Percentiles rank a stretch among this genome's conserved stretches.
phyloP scores from a whole-genome alignment of 2,113 vertebrate genomes.

The Menidia beryllina region DNA sequence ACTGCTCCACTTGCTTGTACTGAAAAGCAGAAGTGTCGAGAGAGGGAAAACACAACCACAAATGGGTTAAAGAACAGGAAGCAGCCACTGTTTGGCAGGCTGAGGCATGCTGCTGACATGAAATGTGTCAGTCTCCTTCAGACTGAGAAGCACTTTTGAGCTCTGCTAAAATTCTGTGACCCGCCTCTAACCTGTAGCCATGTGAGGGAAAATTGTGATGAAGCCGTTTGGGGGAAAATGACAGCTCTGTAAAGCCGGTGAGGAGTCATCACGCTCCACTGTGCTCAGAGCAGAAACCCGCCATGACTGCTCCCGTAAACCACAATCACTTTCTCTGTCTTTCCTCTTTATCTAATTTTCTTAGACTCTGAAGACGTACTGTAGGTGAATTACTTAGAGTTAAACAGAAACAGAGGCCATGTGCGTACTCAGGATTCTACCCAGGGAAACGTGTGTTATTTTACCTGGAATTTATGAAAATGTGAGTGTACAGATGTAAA shows the following conservation, averaged over 20 bases:
- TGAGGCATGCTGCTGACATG: conserved; percentile 8
- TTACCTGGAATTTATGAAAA: conserved; percentile 42
- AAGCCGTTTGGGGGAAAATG: conserved; percentile 51
- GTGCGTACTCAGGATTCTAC: conserved; percentile 37
- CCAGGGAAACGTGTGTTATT: conserved; percentile 46
- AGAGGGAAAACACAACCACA: conserved; percentile 10
- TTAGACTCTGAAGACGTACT: background rate
- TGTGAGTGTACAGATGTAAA: conserved; percentile 6
- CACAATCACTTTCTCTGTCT: conserved; percentile 1
- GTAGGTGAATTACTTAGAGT: conserved; percentile 45
- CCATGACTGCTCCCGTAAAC: conserved; percentile 7
- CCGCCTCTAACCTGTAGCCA: conserved; percentile 43
- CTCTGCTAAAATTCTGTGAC: conserved; percentile 29
- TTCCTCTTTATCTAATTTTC: too few relatives aligned
- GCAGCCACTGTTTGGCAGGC: conserved; percentile 12
- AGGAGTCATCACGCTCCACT: conserved; percentile 36
- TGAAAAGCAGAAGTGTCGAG: conserved; percentile 59
- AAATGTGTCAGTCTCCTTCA: too few relatives aligned
- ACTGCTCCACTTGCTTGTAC: conserved; percentile 99
- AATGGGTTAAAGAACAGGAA: conserved; percentile 10
- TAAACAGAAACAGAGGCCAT: conserved; percentile 39
- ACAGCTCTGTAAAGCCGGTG: conserved; percentile 42
- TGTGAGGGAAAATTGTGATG: conserved; percentile 31
- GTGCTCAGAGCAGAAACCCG: conserved; percentile 34
- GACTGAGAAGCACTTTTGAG: conserved; percentile 7